Evolutionary conservation across 1,140 invertebrate genomes (phyloP).

Genomic region (Radopholus similis): DNA sequence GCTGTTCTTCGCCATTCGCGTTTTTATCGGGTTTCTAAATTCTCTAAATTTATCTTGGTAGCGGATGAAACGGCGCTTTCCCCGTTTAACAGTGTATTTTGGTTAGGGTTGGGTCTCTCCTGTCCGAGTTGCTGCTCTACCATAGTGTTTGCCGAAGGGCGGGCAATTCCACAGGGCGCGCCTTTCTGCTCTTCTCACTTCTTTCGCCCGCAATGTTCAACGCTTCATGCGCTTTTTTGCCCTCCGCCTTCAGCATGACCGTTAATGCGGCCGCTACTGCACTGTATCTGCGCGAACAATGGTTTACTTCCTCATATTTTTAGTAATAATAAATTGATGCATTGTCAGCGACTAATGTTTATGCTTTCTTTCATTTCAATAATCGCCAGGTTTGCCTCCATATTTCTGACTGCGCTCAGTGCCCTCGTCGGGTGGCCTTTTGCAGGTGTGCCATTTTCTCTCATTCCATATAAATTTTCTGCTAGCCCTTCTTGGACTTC

Average conservation of each 20-base stretch:
- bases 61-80: neutral
- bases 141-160: constrained; percentile 83
- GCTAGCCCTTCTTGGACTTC: constrained; percentile 78
- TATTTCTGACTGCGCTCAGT: constrained; percentile 46
- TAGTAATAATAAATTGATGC: neutral
- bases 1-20: constrained; percentile 83
- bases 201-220: constrained; percentile 88
- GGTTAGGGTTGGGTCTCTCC: constrained; percentile 63
- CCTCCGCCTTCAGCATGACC: constrained; percentile 87
- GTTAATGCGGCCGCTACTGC: constrained; percentile 79
- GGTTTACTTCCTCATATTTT: constrained; percentile 27
- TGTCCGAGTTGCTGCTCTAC: constrained; percentile 87
- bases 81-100: constrained; percentile 74
- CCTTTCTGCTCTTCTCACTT: constrained; percentile 71
- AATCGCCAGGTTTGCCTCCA: constrained; percentile 43
- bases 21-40: constrained; percentile 71
- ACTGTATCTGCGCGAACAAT: constrained; percentile 62
- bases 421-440: constrained; percentile 81
- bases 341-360: neutral
- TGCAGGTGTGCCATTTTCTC: too few species aligned
- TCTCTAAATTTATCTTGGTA: neutral
- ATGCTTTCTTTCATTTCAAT: neutral
- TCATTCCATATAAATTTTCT: too few species aligned
- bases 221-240: constrained; percentile 76
- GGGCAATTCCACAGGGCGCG: constrained; percentile 69